Base-by-base conservation (phyloP, 1,140 invertebrate species). In the Neodiprion virginianus region DNA sequence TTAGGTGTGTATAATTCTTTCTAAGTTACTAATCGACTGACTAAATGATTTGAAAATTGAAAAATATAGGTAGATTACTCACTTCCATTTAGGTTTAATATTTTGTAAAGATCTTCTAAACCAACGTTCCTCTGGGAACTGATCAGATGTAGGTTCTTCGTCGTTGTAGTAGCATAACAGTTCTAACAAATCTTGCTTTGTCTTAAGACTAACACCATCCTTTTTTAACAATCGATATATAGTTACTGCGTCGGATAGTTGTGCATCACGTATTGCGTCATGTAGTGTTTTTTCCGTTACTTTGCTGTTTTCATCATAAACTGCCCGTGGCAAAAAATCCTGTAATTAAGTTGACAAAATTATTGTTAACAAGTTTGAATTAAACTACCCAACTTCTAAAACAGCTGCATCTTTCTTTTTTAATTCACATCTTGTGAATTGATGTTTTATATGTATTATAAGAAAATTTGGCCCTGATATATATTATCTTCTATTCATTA, bases 141-240 rank as follows among this genome's bases (percentile, higher is more conserved):
- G 93, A 65, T 92, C 89, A 12, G 90, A 87, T 23, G 91, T 73
- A 0, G 90, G 87, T 75, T 95, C 92, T 70, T 92, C 88, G 77
- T 91, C 90, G 87, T 98, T 97, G 79, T 92, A 94, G 85, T 93
- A 97, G 82, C 95, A 96, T 4, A 97, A 82, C 14, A 97, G 83
- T 86, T 98, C 95, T 11, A 98, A 86, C n/a, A 97, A 86, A 14
- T 91, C 86, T 78, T 95, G 92, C 82, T 93, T 92, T 0, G 92
- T 85, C 69, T 92, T 90, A 4, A 96, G 83, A 78, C 90, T 87
- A 1, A 90, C 84, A 74, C 89, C 90, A 81, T 95, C 91, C 1
- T 87, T 82, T 74, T 91, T 90, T 68, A 97, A 85, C 12, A 95
- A 85, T 72, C 94, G 90, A 86, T 95, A 97, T 1, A 96, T 91